Evolutionary conservation across 2,797 vertebrate genomes (phyloP), one percentile per base, ranked within the genome.

Genomic region (Paedocypris micromegethes): DNA sequence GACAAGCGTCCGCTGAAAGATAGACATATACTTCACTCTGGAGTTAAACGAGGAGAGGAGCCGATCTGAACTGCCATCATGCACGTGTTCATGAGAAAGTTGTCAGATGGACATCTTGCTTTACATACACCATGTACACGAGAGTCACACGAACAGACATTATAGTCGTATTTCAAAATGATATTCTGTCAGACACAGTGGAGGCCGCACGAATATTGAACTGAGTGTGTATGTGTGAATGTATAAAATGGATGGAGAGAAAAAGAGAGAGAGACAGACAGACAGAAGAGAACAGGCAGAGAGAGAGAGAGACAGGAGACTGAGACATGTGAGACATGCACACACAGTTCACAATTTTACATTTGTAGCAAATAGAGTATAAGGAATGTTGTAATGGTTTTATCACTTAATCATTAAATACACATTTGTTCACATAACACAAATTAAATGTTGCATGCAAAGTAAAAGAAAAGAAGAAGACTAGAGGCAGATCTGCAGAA

Each of bases 161-260:
- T 88, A 90, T 90, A 88, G 85, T 91, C 88, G 88, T 95, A 97
- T 97, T 97, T 97, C 93, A 95, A 87, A 96, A 97, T 98, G 95
- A 98, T 98, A 98, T 96, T 95, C 93, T 87, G 83, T 80, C 75
- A 75, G 74, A 74, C 63, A 72, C 79, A 58, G 69, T 58, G 23
- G 23, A 23, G 23, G 23, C 23, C 23, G 23, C 23, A 23, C 23
- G 1, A 23, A 23, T 23, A 23, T 23, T 23, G 23, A 23, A 23
- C 23, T 23, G 23, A 23, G 23, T 23, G 23, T 23, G 23, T 23
- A 23, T 23, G 23, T 23, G 23, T 63, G 52, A 47, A 48, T 5
- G 52, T 44, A 56, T 9, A 47, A 5, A 46, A 41, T 8, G 46
- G 23, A 50, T 2, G 23, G 52, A 45, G 47, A 52, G 53, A 53